Evolutionary conservation across 2,797 vertebrate species (phyloP).

Genomic region (Hydrocynus forskahlii): DNA sequence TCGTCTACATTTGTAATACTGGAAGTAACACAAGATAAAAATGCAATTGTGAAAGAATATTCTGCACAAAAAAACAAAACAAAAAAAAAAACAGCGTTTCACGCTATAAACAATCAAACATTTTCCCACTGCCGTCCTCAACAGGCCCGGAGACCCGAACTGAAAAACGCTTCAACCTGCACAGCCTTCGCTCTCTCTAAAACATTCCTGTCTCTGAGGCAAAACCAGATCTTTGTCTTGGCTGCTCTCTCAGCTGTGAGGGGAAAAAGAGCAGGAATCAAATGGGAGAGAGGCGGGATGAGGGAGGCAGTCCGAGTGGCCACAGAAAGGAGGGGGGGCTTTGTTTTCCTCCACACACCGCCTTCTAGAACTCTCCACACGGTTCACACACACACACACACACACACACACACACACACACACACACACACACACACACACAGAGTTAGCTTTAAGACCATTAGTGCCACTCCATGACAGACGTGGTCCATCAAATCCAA

Average conservation of each 20-base stretch:
- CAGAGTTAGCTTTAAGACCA: neutral
- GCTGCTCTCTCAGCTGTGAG: slow-evolving; percentile 58
- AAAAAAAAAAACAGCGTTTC: no score
- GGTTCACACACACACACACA: neutral
- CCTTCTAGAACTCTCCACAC: slow-evolving; percentile 20
- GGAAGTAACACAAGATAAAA: no score
- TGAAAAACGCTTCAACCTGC: slow-evolving; percentile 66
- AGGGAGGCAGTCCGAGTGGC: slow-evolving; percentile 34
- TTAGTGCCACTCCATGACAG: neutral
- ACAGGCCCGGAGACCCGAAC: slow-evolving; percentile 54
- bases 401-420: slow-evolving; percentile 5
- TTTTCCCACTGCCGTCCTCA: no score
- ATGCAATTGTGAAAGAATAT: no score
- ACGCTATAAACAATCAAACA: no score
- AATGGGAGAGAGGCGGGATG: slow-evolving; percentile 50
- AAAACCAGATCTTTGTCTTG: slow-evolving; percentile 72
- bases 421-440: neutral
- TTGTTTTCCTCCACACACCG: slow-evolving; percentile 35
- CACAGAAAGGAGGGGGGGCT: slow-evolving; percentile 29
- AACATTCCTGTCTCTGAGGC: slow-evolving; percentile 63
- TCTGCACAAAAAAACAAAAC: no score
- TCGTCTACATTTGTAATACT: no score
- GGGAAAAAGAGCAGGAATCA: slow-evolving; percentile 34
- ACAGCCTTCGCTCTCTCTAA: slow-evolving; percentile 60
- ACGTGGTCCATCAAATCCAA: neutral